Evolutionary conservation across 2,113 vertebrate genomes (phyloP).

Genomic region (Mormyrus lacerda): DNA sequence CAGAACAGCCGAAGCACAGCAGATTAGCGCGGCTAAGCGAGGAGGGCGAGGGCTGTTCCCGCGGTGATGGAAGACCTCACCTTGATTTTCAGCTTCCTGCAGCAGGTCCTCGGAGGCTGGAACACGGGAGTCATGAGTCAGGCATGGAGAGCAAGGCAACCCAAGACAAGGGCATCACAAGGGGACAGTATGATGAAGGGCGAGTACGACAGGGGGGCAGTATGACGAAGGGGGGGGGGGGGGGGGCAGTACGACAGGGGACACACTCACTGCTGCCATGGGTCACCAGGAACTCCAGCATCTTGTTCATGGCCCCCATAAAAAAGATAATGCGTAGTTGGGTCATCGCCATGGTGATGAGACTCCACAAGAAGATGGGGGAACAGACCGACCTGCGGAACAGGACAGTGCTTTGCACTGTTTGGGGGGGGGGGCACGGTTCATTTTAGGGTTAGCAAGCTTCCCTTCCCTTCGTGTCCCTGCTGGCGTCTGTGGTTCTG

Average conservation of each 20-base stretch:
- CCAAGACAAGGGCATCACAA: neutral
- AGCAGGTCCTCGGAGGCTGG: constrained; percentile 48
- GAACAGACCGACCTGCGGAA: constrained; percentile 66
- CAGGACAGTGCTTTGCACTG: constrained; percentile 43
- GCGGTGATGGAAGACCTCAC: neutral
- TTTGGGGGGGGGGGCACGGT: neutral
- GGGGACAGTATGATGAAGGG: neutral
- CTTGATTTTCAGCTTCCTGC: neutral
- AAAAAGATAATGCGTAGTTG: constrained; percentile 81
- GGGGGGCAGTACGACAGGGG: neutral
- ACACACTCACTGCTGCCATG: constrained; percentile 45
- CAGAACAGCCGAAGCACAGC: neutral
- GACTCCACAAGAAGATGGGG: constrained; percentile 76
- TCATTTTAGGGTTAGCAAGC: neutral
- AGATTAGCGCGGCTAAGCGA: neutral
- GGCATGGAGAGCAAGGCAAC: neutral
- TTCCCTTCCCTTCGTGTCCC: neutral
- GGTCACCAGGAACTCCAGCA: constrained; percentile 69
- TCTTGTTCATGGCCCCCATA: constrained; percentile 83
- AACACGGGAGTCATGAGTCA: neutral
- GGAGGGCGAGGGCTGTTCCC: neutral
- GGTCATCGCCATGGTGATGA: constrained; percentile 76
- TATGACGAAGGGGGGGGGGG: too few species aligned
- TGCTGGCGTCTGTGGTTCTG: neutral
- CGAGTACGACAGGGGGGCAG: neutral